Base-by-base conservation (phyloP, 2,797 vertebrate genomes). In the Martes flavigula region DNA sequence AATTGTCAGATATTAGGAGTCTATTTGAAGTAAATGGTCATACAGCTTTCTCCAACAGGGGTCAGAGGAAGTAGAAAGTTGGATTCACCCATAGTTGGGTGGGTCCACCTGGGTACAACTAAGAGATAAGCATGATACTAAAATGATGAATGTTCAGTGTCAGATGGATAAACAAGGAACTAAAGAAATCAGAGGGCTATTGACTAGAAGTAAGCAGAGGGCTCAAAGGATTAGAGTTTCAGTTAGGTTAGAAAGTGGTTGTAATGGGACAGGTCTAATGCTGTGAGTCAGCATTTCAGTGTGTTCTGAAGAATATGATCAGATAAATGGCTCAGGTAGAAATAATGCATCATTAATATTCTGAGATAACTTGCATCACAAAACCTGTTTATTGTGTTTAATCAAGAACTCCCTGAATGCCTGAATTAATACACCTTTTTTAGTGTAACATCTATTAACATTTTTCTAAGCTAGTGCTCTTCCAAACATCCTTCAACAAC, bases 381-480 rank as follows among this genome's bases (percentile, higher is more conserved):
- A 78, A 78, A 73, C 54, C 25, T 64, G 23, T 48, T 86, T 90
- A 18, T 48, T 83, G 38, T 89, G 54, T 56, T 91, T 95, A 83
- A 72, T 27, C 48, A 93, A 89, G 43, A 46, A 85, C 54, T 75
- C n/a, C 43, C 62, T 43, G 43, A 84, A 84, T 14, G 27, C n/a
- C 51, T 72, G 58, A 96, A 81, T 58, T 72, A 66, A 84, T 51
- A 66, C 89, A 54, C 2, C 8, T 70, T 92, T 89, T 66, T 66
- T 64, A 58, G 9, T 91, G 23, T n/a, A 62, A 64, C n/a, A 72
- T 93, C 66, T 84, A 35, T 60, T 27, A 79, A 79, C 38, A 83
- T 66, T 87, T 40, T 91, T 87, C 94, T 91, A 79, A 87, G 85
- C 46, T 35, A 48, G 35, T 43, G 62, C 78, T 90, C 60, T 89